Evolutionary conservation across 2,113 vertebrate genomes (phyloP).

Genomic region (Cottus gobio): DNA sequence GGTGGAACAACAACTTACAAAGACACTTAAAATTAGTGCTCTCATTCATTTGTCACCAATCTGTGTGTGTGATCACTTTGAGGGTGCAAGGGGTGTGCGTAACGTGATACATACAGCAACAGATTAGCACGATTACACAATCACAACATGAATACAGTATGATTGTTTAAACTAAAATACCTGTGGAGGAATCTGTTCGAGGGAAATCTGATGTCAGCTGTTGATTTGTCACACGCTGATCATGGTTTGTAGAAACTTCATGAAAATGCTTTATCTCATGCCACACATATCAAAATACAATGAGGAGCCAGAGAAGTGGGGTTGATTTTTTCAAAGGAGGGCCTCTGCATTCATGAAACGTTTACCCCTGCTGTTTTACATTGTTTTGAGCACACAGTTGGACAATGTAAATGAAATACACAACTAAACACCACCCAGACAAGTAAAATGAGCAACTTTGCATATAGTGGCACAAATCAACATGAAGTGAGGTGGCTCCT

Average conservation of each 20-base stretch:
- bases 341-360: not conserved
- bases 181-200: not conserved
- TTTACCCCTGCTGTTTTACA: not conserved
- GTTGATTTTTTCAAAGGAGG: not conserved
- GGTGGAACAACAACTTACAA: not conserved
- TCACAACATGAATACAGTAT: not conserved
- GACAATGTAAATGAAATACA: not conserved
- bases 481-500: constrained; percentile 10
- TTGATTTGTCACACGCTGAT: not conserved
- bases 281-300: not conserved
- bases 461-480: constrained; percentile 46
- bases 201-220: not conserved
- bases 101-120: not conserved
- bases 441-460: constrained; percentile 23
- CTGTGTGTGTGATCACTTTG: not conserved
- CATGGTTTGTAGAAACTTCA: not conserved
- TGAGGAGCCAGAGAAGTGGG: not conserved
- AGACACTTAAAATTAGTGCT: not conserved
- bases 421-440: constrained; percentile 10
- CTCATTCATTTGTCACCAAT: not conserved
- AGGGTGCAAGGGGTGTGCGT: not conserved
- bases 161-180: not conserved
- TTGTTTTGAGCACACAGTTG: not conserved
- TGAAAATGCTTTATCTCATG: not conserved
- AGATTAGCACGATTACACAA: not conserved